Percentiles rank a stretch among this genome's conserved stretches.
These are phyloP conservation scores for Spinus olivaceus DNA, from an alignment of 2,797 vertebrate genomes.

Conservation along the genomic window DNA sequence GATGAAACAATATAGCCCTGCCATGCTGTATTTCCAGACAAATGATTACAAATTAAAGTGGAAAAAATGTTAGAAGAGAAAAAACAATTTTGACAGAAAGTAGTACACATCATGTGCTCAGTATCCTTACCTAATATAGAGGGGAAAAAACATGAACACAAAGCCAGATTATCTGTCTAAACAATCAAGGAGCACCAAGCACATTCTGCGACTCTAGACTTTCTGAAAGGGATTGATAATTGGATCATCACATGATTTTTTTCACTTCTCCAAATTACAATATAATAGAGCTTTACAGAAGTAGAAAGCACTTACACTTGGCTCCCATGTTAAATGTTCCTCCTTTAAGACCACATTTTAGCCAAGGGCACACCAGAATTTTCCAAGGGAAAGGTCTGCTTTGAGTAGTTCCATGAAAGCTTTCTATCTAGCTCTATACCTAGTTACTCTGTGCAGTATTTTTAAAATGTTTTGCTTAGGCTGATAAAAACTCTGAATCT, in stretches of 20 bases:
- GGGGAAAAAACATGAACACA: not conserved
- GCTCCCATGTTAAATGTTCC: not conserved
- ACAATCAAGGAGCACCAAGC: not conserved
- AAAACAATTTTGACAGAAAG: not conserved
- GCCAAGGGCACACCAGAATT: not conserved
- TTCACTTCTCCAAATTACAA: not conserved
- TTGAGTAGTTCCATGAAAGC: not conserved
- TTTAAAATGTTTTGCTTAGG: not conserved
- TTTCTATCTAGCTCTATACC: not conserved
- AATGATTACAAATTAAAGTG: not conserved
- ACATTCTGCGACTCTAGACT: not conserved
- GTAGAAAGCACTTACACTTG: not conserved
- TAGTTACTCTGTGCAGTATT: not conserved
- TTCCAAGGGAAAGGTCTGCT: not conserved
- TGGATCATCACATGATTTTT: not conserved
- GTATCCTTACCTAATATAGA: not conserved
- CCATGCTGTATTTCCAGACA: not conserved
- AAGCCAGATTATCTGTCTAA: not conserved
- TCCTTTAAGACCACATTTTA: not conserved
- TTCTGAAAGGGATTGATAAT: not conserved
- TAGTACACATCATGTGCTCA: not conserved
- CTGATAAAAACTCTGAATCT: not conserved
- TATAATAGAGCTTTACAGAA: fast-evolving
- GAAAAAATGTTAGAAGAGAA: not conserved
- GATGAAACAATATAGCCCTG: not conserved